Conservation (phyloP, 2,888 invertebrate genomes). For the Agrochola lota region DNA sequence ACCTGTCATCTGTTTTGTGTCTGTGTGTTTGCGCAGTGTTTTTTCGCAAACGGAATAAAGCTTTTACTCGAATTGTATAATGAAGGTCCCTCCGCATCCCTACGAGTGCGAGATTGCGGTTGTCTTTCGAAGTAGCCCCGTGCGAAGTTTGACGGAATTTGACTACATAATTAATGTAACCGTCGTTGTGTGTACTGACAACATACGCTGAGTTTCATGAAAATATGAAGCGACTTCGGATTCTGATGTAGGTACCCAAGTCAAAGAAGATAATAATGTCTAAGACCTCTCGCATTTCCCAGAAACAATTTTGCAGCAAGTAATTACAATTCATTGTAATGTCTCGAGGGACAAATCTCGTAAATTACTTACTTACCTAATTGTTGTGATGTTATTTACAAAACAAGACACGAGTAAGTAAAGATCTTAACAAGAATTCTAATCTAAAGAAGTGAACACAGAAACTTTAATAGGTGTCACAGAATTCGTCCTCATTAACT, state of each 20-base stretch:
- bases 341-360: background rate
- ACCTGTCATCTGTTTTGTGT: background rate
- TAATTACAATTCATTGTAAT: slow-evolving; percentile 4
- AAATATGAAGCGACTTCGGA: background rate
- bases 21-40: background rate
- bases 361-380: slow-evolving; percentile 27
- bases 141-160: slow-evolving; percentile 37
- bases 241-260: background rate
- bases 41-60: slow-evolving; percentile 29
- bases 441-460: background rate
- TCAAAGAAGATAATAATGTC: background rate
- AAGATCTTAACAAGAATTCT: slow-evolving; percentile 7
- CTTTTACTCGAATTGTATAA: slow-evolving; percentile 40
- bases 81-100: slow-evolving; percentile 23
- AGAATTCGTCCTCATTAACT: slow-evolving; percentile 33
- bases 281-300: background rate
- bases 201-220: slow-evolving; percentile 8
- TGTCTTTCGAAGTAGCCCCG: slow-evolving; percentile 27
- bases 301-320: background rate
- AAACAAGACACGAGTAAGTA: background rate
- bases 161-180: slow-evolving; percentile 54
- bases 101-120: slow-evolving; percentile 44
- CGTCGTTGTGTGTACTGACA: slow-evolving; percentile 8
- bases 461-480: slow-evolving; percentile 8
- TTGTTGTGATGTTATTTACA: slow-evolving; percentile 26